Conservation (phyloP, 2,113 vertebrate species). For the Silurus asotus region DNA sequence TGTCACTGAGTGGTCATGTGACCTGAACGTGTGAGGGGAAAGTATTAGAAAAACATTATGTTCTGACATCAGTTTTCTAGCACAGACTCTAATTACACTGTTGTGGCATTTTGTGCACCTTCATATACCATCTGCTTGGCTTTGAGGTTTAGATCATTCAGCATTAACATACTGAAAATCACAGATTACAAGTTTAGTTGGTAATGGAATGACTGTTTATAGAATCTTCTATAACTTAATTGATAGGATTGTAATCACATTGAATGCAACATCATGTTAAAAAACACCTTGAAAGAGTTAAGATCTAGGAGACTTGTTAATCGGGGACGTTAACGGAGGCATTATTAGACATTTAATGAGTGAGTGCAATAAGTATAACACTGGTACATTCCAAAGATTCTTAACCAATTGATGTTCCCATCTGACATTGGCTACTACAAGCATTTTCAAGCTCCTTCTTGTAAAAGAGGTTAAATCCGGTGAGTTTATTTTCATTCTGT, state of each 20-base stretch:
- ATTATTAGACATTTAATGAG: neutral
- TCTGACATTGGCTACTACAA: neutral
- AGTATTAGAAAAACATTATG: slow-evolving; percentile 4
- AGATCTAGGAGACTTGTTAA: neutral
- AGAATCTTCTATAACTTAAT: neutral
- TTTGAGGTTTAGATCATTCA: neutral
- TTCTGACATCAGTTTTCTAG: neutral
- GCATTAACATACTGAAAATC: neutral
- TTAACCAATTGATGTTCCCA: neutral
- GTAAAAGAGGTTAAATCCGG: neutral
- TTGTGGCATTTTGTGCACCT: neutral
- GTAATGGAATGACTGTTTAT: neutral
- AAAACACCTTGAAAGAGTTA: neutral
- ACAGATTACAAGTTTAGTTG: too few relatives aligned
- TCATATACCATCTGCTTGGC: slow-evolving; percentile 15
- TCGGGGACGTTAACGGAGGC: neutral
- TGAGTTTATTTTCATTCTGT: neutral
- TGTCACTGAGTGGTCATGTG: slow-evolving; percentile 11
- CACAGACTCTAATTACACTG: slow-evolving; percentile 1
- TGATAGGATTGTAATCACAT: neutral
- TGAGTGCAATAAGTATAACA: neutral
- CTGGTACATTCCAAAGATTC: neutral
- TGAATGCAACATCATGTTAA: neutral
- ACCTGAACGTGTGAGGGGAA: neutral
- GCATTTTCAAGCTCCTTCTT: neutral